Evolutionary conservation across 2,113 vertebrate genomes (phyloP).

Genomic region (Xenopus laevis): DNA sequence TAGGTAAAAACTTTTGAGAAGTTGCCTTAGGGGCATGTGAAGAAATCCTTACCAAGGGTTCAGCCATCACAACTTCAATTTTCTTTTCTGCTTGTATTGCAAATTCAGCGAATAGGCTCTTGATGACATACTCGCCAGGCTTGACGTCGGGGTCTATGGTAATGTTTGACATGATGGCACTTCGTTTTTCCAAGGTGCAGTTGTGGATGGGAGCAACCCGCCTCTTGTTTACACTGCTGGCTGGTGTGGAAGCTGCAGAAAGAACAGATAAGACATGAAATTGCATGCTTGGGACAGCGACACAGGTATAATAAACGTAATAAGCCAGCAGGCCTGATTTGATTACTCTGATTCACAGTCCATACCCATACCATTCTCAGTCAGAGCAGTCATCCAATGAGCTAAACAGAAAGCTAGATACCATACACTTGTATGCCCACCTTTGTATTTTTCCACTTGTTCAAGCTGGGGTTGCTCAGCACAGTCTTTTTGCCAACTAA

Average conservation of each 20-base stretch:
- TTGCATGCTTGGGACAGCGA: background rate
- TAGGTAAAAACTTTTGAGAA: no score
- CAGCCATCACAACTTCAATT: conserved; percentile 99
- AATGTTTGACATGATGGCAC: conserved; percentile 91
- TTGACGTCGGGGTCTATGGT: conserved; percentile 98
- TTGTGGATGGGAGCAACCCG: conserved; percentile 64
- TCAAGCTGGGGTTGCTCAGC: no score
- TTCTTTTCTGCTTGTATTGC: conserved; percentile 98
- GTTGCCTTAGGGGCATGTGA: background rate
- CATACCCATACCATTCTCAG: no score
- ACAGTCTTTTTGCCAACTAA: no score
- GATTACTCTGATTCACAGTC: no score
- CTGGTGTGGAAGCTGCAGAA: conserved; percentile 76
- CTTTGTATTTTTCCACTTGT: no score
- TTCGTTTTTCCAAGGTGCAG: conserved; percentile 71
- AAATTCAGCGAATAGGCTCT: conserved; percentile 97
- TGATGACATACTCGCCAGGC: conserved; percentile 98
- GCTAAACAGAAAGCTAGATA: no score
- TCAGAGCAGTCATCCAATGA: no score
- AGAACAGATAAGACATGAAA: conserved; percentile 18
- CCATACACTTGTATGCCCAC: no score
- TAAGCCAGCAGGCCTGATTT: no score
- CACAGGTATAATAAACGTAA: no score
- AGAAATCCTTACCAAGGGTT: conserved; percentile 87
- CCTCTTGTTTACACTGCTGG: conserved; percentile 78